Evolutionary conservation across 35 echinoderm and acorn worm species (phyloP), one percentile per base, ranked within the genome.

Genomic region (Ptychodera flava): DNA sequence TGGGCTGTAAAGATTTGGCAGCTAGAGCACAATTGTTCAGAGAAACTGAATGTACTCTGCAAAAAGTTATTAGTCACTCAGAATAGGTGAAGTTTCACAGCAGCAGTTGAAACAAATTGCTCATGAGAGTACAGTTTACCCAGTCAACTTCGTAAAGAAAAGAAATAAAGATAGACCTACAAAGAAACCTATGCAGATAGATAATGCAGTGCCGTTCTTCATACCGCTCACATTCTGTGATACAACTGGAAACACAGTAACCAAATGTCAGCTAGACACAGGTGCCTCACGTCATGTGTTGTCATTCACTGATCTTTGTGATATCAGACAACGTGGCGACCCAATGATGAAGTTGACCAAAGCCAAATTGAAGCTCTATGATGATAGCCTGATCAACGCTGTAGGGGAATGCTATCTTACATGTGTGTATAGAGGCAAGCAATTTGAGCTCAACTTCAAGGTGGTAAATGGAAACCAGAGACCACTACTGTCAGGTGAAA

Each of bases 71-170:
- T 78, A 33, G 82, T 30, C 33, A 31, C 81, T 28, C 33, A 29
- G 86, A 76, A 29, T 31, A 22, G 89, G 53, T 35, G 89, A 0
- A 35, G 83, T 33, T 15, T 76, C 83, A 28, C 64, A 37, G 16
- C 77, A 15, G 30, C 89, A 90, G 85, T 33, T 90, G 28, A 90
- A 85, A 85, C 77, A 81, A 76, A 85, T 90, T 45, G 85, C 28
- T 22, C 35, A 1, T 22, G 53, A 85, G 12, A 30, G 35, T 16
- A 34, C 36, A 32, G 32, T 32, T 77, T 35, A 75, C n/a, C n/a
- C n/a, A n/a, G n/a, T n/a, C n/a, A n/a, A n/a, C n/a, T n/a, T n/a
- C n/a, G n/a, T n/a, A n/a, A n/a, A n/a, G n/a, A n/a, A n/a, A n/a
- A n/a, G n/a, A n/a, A n/a, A n/a, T n/a, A n/a, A n/a, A n/a, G n/a